Evolutionary conservation across 2,888 invertebrate genomes (phyloP), one percentile per base, ranked within the genome.

Genomic region (Heliconius erato): DNA sequence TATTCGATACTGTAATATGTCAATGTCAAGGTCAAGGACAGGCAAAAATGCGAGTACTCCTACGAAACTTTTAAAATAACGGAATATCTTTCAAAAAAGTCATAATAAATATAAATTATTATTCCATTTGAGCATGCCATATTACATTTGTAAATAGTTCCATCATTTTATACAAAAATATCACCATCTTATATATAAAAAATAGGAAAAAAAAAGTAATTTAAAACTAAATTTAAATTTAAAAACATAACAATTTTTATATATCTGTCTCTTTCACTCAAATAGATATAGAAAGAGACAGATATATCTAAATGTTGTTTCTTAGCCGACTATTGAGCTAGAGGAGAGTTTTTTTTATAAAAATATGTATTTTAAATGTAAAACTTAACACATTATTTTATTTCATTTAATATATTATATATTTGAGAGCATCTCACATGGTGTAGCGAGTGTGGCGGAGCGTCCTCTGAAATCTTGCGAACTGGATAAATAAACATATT

Each of bases 331-430:
- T 76, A 76, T 76, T 76, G 35, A 76, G 40, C 76, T 76, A 76
- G 72, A 26, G 49, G 44, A n/a, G 26, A 26, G 59, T 40, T 26
- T 59, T 54, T 19, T 63, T 63, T 63, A 76, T 76, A 76, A 76
- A 76, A 76, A 76, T 76, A 76, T 76, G 59, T 76, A 76, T 76
- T 63, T 35, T n/a, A 59, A 76, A 54, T 83, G 83, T 54, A 85
- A 85, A 74, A 85, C 63, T 59, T 63, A 72, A 81, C 71, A 78
- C 28, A 49, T 82, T 32, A 54, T 14, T 76, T 35, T 35, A 76
- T 54, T 74, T 23, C 40, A 44, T 74, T 74, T 44, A 35, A 72
- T 72, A 72, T 49, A 49, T 71, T 72, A 72, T 72, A 26, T 35
- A n/a, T 76, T 40, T 78, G 28, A 65, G 65, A 67, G 78, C 67